Evolutionary conservation across 2,113 vertebrate species (phyloP).

Genomic region (Asarcornis scutulata): DNA sequence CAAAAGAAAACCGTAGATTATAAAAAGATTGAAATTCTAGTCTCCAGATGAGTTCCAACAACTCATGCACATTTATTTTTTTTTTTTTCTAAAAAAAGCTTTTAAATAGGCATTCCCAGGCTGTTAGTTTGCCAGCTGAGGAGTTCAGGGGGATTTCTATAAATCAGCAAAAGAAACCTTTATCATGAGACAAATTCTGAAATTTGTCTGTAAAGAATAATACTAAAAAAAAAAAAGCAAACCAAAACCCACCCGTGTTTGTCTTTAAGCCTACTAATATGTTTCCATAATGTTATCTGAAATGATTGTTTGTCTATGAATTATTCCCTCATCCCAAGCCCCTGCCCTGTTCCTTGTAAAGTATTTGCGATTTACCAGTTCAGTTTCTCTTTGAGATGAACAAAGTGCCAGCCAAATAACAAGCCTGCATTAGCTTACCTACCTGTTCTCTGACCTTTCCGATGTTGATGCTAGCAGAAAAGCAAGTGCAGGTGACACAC

Average conservation of each 20-base stretch:
- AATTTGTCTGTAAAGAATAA: background rate
- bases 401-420: background rate
- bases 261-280: background rate
- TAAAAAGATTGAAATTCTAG: slow-evolving; percentile 21
- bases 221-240: background rate
- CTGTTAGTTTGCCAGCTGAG: background rate
- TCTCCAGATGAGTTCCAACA: background rate
- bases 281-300: background rate
- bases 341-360: background rate
- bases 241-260: background rate
- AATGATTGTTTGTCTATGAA: background rate
- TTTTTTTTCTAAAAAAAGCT: background rate
- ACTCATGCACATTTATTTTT: background rate
- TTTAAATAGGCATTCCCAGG: slow-evolving; percentile 18
- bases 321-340: background rate
- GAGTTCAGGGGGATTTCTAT: background rate
- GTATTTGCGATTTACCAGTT: background rate
- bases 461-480: background rate
- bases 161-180: background rate
- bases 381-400: background rate
- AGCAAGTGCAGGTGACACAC: background rate
- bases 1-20: slow-evolving; percentile 16
- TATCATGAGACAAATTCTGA: background rate
- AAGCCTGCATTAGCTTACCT: background rate
- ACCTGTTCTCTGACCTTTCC: background rate